These are phyloP conservation scores for Camponotus floridanus DNA, from an alignment of 1,140 invertebrate species.

Conservation along the genomic window DNA sequence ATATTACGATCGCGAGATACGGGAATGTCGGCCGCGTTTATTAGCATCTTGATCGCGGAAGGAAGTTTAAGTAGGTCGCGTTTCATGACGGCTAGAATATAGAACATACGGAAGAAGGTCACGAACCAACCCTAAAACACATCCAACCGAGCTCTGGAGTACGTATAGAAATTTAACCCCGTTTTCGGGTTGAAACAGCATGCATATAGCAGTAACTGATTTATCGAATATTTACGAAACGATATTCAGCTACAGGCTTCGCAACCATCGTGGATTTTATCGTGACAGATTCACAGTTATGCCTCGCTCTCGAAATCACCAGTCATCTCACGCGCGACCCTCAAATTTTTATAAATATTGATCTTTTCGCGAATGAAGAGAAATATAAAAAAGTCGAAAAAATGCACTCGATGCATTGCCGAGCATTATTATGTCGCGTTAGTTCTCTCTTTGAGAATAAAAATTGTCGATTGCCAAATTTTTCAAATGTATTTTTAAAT, in stretches of 20 bases:
- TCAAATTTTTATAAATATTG: conserved; percentile 68
- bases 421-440: conserved; percentile 17
- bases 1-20: conserved; percentile 29
- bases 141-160: not conserved
- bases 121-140: conserved; percentile 53
- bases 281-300: conserved; percentile 32
- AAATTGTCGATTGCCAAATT: not conserved
- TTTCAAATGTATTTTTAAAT: not conserved
- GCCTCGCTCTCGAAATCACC: conserved; percentile 54
- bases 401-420: conserved; percentile 17
- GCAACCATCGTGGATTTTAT: conserved; percentile 14
- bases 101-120: conserved; percentile 50
- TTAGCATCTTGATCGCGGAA: conserved; percentile 53
- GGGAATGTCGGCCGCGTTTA: conserved; percentile 23
- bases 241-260: not conserved
- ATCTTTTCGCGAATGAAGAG: conserved; percentile 35
- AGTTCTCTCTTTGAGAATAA: conserved; percentile 21
- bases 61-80: conserved; percentile 47
- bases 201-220: conserved; percentile 35
- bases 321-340: conserved; percentile 42
- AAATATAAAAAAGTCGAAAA: not conserved
- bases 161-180: conserved; percentile 22
- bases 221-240: conserved; percentile 64
- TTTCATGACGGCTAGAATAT: not conserved
- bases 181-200: not conserved